Evolutionary conservation across 2,113 vertebrate genomes (phyloP), one percentile per base, ranked within the genome.

Genomic region (Petrocephalus zakoni): DNA sequence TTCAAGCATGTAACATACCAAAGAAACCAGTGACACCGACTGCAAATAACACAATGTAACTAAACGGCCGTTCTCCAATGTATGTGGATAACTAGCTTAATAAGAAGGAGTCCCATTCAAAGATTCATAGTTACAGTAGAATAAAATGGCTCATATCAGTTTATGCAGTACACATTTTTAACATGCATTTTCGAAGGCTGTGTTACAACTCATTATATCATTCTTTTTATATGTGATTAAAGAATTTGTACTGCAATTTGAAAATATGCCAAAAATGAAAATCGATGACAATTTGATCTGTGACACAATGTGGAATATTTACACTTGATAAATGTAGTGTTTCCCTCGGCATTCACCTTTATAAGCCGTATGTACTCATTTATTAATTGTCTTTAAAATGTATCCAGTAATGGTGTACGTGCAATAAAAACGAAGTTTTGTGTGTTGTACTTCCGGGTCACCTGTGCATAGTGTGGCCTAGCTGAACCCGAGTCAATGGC

Each of bases 361-460:
- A 25, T 21, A 34, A 87, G 51, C 72, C 47, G 19, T n/a, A 87
- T 46, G 55, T 7, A 55, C 9, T 55, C 4, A 56, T 81, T 82
- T 81, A 53, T 88, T 46, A 78, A 19, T 55, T 49, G 81, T 49
- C n/a, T 47, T 72, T 25, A n/a, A 51, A 19, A 78, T 42, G 10
- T n/a, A 17, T 19, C 84, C 17, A 5, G 56, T 55, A 86, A 86
- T 34, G 52, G 56, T 86, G 8, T 37, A n/a, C 22, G 78, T 5
- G 11, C 51, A 49, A 88, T 49, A 88, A 88, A 72, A 55, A n/a
- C 53, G 34, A 88, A 88, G 87, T 58, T 13, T 49, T 19, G 72
- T 64, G 8, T 56, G 25, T 46, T 89, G 89, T 29, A 85, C 47
- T 89, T 92, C 90, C 88, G 87, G 89, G 88, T 92, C 90, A 92